A percentile compares a stretch with the other conserved stretches of the same genome.
Evolutionary conservation across 2,113 vertebrate genomes (phyloP).

Genomic region (Spermophilus dauricus): DNA sequence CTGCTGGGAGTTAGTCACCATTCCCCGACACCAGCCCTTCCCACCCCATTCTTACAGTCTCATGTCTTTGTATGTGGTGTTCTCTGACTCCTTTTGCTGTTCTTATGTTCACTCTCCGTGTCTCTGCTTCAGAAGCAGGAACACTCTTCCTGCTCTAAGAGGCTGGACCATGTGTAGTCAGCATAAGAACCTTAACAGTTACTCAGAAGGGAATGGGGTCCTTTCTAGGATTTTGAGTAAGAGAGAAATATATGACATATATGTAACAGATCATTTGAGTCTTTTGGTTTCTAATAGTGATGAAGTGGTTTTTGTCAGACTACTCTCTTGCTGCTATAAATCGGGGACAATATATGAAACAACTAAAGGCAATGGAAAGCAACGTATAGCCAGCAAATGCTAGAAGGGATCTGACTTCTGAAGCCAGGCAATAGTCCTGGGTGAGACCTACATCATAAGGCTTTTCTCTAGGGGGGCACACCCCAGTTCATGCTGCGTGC

Average conservation of each 20-base stretch:
- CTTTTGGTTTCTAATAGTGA: background rate
- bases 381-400: background rate
- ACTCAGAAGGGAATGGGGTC: background rate
- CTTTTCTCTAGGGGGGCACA: background rate
- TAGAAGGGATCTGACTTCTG: background rate
- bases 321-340: background rate
- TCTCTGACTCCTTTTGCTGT: background rate
- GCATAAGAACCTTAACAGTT: background rate
- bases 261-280: background rate
- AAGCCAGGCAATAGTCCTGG: background rate
- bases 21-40: background rate
- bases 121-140: background rate
- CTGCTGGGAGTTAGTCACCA: background rate
- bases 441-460: background rate
- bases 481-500: rapidly evolving
- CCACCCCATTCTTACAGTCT: background rate
- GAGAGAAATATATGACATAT: background rate
- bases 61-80: background rate
- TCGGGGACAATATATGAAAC: background rate
- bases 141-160: background rate
- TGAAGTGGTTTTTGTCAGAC: background rate
- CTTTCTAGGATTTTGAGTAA: background rate
- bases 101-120: background rate
- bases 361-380: background rate
- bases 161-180: background rate